Evolutionary conservation across 2,888 invertebrate species (phyloP), one percentile per base, ranked within the genome.

Genomic region (Brenthis hecate): DNA sequence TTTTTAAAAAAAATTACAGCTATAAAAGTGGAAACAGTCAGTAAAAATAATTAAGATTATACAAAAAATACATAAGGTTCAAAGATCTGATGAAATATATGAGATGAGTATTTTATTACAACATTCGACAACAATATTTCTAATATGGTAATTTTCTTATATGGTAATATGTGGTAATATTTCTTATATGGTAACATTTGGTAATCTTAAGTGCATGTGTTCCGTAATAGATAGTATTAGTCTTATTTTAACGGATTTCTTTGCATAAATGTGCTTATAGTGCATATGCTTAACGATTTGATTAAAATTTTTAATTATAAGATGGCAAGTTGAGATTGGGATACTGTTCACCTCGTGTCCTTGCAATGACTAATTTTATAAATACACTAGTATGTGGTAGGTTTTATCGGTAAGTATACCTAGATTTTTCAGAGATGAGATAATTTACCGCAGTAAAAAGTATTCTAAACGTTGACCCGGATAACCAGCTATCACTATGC

Each of bases 201-300:
- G 28, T 58, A 58, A 58, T 60, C 51, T 76, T 76, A 74, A 68
- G 76, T 76, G 77, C 79, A 75, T 71, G 75, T 69, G 71, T 74
- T 77, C 63, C 47, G 75, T 72, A 74, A 74, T 75, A 75, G 72
- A 69, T 54, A 53, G 19, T 43, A 56, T 56, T 50, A 72, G 72
- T 71, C 74, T 72, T 74, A 75, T 74, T 75, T 78, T 50, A 66
- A 53, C 61, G 43, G 65, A 65, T 67, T 70, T 65, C 51, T 56
- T 63, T 50, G 67, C 72, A 75, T 73, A 75, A 66, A 72, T 68
- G 74, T 73, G 63, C 74, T 75, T 74, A 76, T 36, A 57, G 68
- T 72, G 72, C 67, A 51, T 66, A 62, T 56, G 61, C 13, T 28
- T 72, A 76, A 71, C 81, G 77, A 81, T 83, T 83, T 81, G 80